Evolutionary conservation across 2,888 invertebrate genomes (phyloP).

Genomic region (Diaprepes abbreviatus): DNA sequence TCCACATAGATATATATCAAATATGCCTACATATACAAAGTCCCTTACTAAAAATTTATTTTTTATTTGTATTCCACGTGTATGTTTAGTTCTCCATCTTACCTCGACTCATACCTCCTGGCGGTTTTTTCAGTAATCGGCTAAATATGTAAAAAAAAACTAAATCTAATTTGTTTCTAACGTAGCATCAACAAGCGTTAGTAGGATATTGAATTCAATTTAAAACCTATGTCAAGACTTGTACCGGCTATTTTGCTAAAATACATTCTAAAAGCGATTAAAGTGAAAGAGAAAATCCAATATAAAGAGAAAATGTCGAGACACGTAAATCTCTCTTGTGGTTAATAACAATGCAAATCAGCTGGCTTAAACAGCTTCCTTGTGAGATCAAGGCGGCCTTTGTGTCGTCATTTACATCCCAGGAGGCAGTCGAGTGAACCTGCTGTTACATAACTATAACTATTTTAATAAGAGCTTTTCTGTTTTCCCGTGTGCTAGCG

Average conservation of each 20-base stretch:
- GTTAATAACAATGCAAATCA: slow-evolving; percentile 66
- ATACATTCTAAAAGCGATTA: slow-evolving; percentile 17
- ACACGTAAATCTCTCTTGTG: slow-evolving; percentile 60
- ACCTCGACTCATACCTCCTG: too few species aligned
- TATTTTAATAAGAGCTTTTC: slow-evolving; percentile 38
- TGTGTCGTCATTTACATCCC: slow-evolving; percentile 36
- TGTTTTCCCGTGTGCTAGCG: slow-evolving; percentile 16
- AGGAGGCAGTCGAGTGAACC: slow-evolving; percentile 23
- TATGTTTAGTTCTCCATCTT: too few species aligned
- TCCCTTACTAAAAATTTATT: too few species aligned
- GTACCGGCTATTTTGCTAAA: neutral
- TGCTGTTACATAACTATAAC: slow-evolving; percentile 42
- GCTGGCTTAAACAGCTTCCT: slow-evolving; percentile 59
- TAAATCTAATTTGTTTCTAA: too few species aligned
- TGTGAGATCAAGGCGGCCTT: slow-evolving; percentile 52
- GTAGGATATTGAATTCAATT: neutral
- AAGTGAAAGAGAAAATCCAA: slow-evolving; percentile 27
- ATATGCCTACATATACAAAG: too few species aligned
- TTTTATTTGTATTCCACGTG: too few species aligned
- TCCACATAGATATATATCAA: too few species aligned
- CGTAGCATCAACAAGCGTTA: too few species aligned
- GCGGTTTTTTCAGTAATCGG: too few species aligned
- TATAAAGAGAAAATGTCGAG: slow-evolving; percentile 33
- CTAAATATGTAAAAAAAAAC: too few species aligned
- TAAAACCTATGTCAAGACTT: neutral